Percentiles rank a stretch among this genome's conserved stretches.
phyloP scores from a whole-genome alignment of 2,797 vertebrate species.

The Typhlichthys eigenmanni region DNA sequence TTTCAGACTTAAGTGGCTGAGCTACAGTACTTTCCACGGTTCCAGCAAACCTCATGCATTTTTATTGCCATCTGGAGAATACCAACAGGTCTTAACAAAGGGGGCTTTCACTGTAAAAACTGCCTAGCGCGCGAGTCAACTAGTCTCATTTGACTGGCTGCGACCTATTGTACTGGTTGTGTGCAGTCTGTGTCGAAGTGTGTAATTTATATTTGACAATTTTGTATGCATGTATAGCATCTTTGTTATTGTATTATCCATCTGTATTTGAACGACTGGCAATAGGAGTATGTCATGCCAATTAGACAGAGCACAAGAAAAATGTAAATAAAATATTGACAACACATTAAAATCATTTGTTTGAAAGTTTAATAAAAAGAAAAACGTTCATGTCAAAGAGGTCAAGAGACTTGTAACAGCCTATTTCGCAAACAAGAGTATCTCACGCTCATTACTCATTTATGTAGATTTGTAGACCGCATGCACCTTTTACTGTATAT shows the following conservation, averaged over 20 bases:
- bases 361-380: no score
- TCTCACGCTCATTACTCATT: no score
- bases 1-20: slow-evolving; percentile 68
- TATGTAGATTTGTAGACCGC: no score
- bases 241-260: not conserved
- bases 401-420: no score
- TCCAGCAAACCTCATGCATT: slow-evolving; percentile 75
- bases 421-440: no score
- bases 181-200: slow-evolving; percentile 8
- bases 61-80: slow-evolving; percentile 79
- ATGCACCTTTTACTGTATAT: no score
- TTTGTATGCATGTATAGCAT: not conserved
- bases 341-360: no score
- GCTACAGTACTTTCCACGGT: slow-evolving; percentile 55
- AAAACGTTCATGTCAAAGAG: no score
- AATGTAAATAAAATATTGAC: no score
- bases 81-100: slow-evolving; percentile 76
- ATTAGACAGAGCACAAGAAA: no score
- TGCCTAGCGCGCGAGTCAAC: slow-evolving; percentile 63
- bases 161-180: slow-evolving; percentile 36
- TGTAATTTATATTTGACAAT: not conserved
- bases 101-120: slow-evolving; percentile 58
- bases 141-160: slow-evolving; percentile 64
- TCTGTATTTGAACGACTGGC: no score
- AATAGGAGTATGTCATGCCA: no score